These are phyloP conservation scores for Chelidonichthys spinosus DNA, from an alignment of 2,797 vertebrate species.

Conservation along the genomic window DNA sequence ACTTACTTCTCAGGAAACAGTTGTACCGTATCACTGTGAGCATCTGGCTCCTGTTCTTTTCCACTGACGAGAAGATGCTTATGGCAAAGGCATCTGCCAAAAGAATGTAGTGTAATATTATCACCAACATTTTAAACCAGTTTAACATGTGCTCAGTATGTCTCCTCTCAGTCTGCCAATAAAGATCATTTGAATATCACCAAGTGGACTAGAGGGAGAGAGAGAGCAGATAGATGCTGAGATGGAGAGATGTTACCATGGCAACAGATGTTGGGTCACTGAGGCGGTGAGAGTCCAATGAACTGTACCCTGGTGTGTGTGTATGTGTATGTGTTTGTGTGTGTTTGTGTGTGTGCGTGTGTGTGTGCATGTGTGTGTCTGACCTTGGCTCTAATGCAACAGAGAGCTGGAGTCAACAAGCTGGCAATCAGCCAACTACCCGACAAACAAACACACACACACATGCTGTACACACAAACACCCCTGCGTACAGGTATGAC, in stretches of 20 bases:
- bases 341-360: constrained; percentile 16
- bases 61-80: neutral
- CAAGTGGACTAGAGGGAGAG: constrained; percentile 18
- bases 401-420: constrained; percentile 50
- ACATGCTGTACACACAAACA: neutral
- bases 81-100: neutral
- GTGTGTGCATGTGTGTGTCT: neutral
- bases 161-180: constrained; percentile 4
- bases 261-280: constrained; percentile 73
- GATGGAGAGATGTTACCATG: constrained; percentile 55
- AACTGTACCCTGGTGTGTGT: constrained; percentile 24
- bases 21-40: no score
- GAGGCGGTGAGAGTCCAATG: constrained; percentile 52
- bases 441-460: constrained; percentile 13
- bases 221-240: neutral
- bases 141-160: neutral
- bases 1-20: no score
- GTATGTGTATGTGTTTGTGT: constrained; percentile 5
- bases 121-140: neutral
- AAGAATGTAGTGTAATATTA: neutral
- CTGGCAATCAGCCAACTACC: constrained; percentile 40
- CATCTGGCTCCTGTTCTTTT: no score
- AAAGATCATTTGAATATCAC: constrained; percentile 44
- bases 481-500: constrained; percentile 51
- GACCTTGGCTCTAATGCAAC: constrained; percentile 56